Conservation (phyloP, 2,888 invertebrate species). For the Archips xylosteana region DNA sequence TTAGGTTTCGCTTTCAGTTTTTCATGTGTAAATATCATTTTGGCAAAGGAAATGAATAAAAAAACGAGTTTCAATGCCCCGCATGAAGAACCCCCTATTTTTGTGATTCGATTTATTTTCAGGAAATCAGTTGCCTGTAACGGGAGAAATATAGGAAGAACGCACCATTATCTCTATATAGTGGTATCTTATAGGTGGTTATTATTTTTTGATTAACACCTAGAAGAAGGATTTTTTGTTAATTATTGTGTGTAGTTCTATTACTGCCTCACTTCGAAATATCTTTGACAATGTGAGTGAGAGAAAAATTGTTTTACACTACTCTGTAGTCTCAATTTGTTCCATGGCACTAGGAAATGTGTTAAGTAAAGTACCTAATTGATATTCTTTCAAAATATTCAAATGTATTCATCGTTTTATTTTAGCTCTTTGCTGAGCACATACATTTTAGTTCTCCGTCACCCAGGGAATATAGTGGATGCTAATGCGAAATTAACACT, state of each 20-base stretch:
- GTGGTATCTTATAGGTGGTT: not conserved
- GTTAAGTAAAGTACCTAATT: no score
- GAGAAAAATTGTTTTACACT: no score
- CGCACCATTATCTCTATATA: not conserved
- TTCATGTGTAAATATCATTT: not conserved
- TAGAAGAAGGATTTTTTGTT: not conserved
- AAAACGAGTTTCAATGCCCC: not conserved
- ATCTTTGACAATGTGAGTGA: no score
- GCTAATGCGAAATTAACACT: not conserved
- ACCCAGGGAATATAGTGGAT: not conserved
- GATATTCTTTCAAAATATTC: no score
- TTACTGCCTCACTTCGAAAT: no score
- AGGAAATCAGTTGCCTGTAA: not conserved
- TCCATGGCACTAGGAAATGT: no score
- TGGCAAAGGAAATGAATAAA: constrained; percentile 7
- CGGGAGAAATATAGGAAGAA: not conserved
- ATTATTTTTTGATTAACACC: not conserved
- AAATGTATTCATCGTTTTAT: not conserved
- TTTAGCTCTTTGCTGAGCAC: not conserved
- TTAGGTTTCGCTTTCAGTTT: not conserved
- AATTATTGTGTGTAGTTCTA: no score
- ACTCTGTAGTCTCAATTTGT: no score
- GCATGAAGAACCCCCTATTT: not conserved
- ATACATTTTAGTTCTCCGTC: not conserved
- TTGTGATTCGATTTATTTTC: constrained; percentile 1